Percentiles rank a stretch among this genome's conserved stretches.
Evolutionary conservation across 64 coral and sea anemone genomes (phyloP).

Genomic region (Montipora foliosa): DNA sequence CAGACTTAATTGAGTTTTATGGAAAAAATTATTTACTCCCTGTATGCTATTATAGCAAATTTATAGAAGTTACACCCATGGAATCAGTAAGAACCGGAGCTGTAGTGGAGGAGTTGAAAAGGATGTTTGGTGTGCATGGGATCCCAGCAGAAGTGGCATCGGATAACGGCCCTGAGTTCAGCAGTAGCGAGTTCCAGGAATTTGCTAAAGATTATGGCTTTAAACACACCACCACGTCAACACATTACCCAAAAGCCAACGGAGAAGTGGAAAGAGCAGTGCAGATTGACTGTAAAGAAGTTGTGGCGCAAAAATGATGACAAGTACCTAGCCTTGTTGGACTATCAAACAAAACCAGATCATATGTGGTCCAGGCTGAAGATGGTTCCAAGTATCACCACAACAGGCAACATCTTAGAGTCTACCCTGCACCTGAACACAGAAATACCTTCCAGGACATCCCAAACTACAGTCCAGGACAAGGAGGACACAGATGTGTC

Average conservation of each 20-base stretch:
- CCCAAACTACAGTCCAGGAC: too few relatives aligned
- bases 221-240: conserved; percentile 36
- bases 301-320: too few relatives aligned
- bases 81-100: not conserved
- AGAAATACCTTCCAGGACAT: not conserved
- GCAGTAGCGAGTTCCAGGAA: conserved; percentile 4
- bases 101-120: conserved; percentile 30
- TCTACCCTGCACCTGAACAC: not conserved
- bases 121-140: conserved; percentile 14
- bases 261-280: not conserved
- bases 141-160: conserved; percentile 37
- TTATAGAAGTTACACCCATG: conserved; percentile 21
- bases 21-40: not conserved
- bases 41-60: conserved; percentile 31
- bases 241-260: conserved; percentile 25
- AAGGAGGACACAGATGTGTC: not conserved
- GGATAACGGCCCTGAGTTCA: conserved; percentile 45
- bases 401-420: conserved; percentile 38
- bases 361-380: conserved; percentile 33
- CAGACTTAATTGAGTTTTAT: not conserved
- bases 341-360: conserved; percentile 41
- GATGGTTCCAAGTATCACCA: not conserved
- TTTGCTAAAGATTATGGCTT: conserved; percentile 37
- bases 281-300: not conserved
- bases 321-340: not conserved